phyloP scores from a whole-genome alignment of 2,888 invertebrate genomes.

The Fabriciana adippe region DNA sequence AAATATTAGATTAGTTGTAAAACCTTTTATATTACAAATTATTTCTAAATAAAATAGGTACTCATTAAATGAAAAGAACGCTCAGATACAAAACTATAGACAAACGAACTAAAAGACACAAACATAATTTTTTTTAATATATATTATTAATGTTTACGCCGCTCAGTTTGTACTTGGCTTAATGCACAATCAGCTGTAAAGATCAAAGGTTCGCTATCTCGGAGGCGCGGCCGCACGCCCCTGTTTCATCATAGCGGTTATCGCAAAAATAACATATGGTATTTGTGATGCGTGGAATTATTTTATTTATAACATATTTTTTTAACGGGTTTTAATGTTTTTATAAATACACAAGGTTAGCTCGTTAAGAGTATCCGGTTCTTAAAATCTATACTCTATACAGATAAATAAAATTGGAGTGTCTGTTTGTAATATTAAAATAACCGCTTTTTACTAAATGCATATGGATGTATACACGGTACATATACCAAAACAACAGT shows the following conservation, averaged over 20 bases:
- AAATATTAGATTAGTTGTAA: no score
- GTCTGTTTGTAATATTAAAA: no score
- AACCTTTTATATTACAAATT: no score
- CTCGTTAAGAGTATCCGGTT: no score
- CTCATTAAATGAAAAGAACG: no score
- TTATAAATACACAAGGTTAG: no score
- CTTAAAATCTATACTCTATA: no score
- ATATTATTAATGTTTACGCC: not conserved
- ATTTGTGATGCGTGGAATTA: conserved; percentile 5
- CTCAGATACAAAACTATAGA: not conserved
- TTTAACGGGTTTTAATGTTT: not conserved
- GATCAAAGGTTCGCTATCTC: conserved; percentile 39
- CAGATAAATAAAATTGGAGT: no score
- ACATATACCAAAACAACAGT: no score
- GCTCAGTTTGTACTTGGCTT: conserved; percentile 4
- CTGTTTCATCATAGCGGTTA: conserved; percentile 51
- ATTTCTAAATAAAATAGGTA: no score
- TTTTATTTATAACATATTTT: not conserved
- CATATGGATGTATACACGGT: no score
- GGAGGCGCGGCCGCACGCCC: conserved; percentile 57
- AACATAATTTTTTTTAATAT: not conserved
- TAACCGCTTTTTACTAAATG: no score
- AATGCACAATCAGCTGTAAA: conserved; percentile 13
- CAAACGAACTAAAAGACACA: not conserved
- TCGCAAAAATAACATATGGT: conserved; percentile 2